Evolutionary conservation across 2,797 vertebrate genomes (phyloP).

Genomic region (Scyliorhinus canicula): DNA sequence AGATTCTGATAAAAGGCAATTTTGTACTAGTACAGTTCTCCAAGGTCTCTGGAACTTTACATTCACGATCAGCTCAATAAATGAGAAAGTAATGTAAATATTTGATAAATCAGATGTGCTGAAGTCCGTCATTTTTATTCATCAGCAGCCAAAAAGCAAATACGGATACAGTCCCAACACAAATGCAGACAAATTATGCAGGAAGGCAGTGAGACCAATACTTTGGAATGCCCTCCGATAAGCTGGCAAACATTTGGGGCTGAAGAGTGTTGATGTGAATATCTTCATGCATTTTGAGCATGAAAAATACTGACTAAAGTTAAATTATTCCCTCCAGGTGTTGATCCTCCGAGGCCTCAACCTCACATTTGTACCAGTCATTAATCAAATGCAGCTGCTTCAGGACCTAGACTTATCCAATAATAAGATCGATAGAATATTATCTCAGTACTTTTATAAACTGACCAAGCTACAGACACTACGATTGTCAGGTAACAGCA

Average conservation of each 20-base stretch:
- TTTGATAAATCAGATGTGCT: neutral
- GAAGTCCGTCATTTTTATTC: neutral
- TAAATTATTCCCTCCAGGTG: slow-evolving; percentile 23
- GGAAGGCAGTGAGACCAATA: neutral
- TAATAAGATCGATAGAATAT: slow-evolving; percentile 11
- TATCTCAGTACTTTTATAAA: slow-evolving; percentile 31
- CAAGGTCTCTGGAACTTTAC: slow-evolving; percentile 16
- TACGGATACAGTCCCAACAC: neutral
- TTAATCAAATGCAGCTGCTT: slow-evolving; percentile 33
- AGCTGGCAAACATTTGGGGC: neutral
- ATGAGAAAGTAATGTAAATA: neutral
- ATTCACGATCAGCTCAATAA: neutral
- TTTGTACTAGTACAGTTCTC: neutral
- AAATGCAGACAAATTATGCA: neutral
- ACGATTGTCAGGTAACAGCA: slow-evolving; percentile 9
- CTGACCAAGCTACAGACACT: slow-evolving; percentile 3
- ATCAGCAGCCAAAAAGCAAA: neutral
- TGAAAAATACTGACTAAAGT: neutral
- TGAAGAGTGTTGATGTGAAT: neutral
- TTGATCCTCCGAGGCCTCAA: slow-evolving; percentile 26
- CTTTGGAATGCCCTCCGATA: neutral
- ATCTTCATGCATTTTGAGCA: neutral
- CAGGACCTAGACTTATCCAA: slow-evolving; percentile 32
- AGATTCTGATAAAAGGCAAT: neutral
- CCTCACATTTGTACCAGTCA: slow-evolving; percentile 23